Percentiles rank a stretch among this genome's conserved stretches.
Evolutionary conservation across 2,797 vertebrate genomes (phyloP).

Genomic region (Choloepus didactylus): DNA sequence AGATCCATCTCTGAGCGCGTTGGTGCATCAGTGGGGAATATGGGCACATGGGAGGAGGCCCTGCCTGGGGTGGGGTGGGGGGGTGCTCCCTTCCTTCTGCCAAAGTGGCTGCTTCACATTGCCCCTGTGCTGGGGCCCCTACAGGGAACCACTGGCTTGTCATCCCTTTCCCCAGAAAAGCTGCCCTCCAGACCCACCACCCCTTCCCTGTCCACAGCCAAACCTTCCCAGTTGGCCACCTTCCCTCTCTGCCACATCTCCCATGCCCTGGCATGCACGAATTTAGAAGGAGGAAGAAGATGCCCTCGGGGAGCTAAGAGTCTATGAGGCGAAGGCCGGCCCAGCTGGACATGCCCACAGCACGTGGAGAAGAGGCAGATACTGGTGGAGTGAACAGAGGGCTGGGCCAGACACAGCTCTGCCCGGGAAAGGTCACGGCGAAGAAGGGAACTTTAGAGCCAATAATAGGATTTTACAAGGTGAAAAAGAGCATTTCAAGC

Average conservation of each 20-base stretch:
- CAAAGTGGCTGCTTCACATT: fast-evolving
- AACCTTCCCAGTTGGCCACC: too few species aligned
- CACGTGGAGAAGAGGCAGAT: fast-evolving
- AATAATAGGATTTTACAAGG: constrained; percentile 45
- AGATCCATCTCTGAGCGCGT: fast-evolving
- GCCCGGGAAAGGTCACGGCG: neutral
- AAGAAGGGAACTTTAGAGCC: neutral
- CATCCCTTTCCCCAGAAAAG: too few species aligned
- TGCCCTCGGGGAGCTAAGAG: neutral
- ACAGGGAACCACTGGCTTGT: too few species aligned
- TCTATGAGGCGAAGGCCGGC: neutral
- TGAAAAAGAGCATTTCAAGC: neutral
- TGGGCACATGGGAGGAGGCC: fast-evolving
- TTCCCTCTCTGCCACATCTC: too few species aligned
- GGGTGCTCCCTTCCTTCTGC: neutral
- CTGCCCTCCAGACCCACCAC: too few species aligned
- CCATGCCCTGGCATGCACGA: too few species aligned
- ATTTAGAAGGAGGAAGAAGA: too few species aligned
- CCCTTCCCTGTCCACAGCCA: too few species aligned
- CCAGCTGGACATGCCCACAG: neutral
- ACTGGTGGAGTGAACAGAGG: neutral
- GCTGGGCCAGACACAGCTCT: neutral
- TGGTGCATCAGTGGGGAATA: neutral
- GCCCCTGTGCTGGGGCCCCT: neutral
- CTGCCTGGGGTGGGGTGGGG: neutral